Conservation (phyloP, 2,113 vertebrate species). For the Labeo rohita region DNA sequence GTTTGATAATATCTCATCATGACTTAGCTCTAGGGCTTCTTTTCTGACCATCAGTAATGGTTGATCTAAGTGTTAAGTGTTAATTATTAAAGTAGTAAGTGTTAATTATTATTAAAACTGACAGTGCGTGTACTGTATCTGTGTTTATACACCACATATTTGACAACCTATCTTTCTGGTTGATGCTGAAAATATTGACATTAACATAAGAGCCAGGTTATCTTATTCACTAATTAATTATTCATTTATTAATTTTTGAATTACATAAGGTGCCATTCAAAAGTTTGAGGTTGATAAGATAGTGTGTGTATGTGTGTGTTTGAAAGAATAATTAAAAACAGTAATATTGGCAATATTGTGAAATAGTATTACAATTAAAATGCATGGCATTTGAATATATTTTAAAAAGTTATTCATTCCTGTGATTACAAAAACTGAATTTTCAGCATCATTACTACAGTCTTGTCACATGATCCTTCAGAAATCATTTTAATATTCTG, state of each 20-base stretch:
- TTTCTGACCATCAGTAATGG: conserved; percentile 29
- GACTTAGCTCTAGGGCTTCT: conserved; percentile 6
- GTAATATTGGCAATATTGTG: neutral
- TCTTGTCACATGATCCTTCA: neutral
- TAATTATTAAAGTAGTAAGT: conserved; percentile 44
- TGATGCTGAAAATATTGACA: neutral
- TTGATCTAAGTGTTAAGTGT: conserved; percentile 39
- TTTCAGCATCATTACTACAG: neutral
- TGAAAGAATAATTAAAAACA: neutral
- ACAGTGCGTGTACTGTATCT: conserved; percentile 25
- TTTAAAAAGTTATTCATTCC: neutral
- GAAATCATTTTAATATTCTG: neutral
- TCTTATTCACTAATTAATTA: neutral
- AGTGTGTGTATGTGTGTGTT: neutral
- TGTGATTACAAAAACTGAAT: neutral
- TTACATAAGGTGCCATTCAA: neutral
- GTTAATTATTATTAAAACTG: conserved; percentile 31
- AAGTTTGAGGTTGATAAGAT: neutral
- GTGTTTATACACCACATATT: neutral
- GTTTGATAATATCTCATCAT: conserved; percentile 37
- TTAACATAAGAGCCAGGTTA: neutral
- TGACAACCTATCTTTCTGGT: neutral
- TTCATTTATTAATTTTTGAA: neutral
- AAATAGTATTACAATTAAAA: neutral
- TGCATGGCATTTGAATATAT: neutral